Conservation (phyloP, 2,797 vertebrate genomes). For the Epinephelus coioides region DNA sequence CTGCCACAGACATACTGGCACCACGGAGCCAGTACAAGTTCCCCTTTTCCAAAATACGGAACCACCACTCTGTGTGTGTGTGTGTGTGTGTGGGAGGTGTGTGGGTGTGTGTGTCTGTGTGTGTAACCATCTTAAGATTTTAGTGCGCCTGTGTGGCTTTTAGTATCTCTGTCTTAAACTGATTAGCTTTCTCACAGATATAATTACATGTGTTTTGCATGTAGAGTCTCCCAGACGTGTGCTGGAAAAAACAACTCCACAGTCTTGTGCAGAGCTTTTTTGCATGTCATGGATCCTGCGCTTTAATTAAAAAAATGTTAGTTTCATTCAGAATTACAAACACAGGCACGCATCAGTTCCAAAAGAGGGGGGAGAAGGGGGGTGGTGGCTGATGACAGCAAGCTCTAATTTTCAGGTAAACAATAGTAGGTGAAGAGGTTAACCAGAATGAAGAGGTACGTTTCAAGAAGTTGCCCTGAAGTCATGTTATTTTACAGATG, state of each 20-base stretch:
- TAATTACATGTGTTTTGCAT: conserved; percentile 69
- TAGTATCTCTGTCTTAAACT: conserved; percentile 65
- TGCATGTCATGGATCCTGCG: conserved; percentile 15
- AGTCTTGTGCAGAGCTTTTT: not conserved
- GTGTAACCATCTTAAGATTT: conserved; percentile 58
- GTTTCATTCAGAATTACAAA: conserved; percentile 56
- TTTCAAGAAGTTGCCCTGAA: conserved; percentile 62
- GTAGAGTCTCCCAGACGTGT: conserved; percentile 41
- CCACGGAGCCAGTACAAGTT: conserved; percentile 81
- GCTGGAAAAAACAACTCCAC: conserved; percentile 14
- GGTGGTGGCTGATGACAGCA: conserved; percentile 24
- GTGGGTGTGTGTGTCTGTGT: conserved; percentile 28
- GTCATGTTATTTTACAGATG: conserved; percentile 81
- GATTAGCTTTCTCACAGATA: conserved; percentile 75
- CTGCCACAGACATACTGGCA: conserved; percentile 89
- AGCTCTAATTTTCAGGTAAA: conserved; percentile 46
- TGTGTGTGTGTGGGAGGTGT: conserved; percentile 16
- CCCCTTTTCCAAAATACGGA: conserved; percentile 82
- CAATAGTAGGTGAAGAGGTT: conserved; percentile 50
- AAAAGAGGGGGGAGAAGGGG: not conserved
- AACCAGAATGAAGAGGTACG: conserved; percentile 45
- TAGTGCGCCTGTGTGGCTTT: conserved; percentile 60
- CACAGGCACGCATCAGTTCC: conserved; percentile 28
- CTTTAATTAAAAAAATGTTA: conserved; percentile 24
- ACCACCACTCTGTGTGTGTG: conserved; percentile 63